Percentiles rank a stretch among this genome's conserved stretches.
Conservation (phyloP, 2,113 vertebrate species). For the Barnardius zonarius region DNA sequence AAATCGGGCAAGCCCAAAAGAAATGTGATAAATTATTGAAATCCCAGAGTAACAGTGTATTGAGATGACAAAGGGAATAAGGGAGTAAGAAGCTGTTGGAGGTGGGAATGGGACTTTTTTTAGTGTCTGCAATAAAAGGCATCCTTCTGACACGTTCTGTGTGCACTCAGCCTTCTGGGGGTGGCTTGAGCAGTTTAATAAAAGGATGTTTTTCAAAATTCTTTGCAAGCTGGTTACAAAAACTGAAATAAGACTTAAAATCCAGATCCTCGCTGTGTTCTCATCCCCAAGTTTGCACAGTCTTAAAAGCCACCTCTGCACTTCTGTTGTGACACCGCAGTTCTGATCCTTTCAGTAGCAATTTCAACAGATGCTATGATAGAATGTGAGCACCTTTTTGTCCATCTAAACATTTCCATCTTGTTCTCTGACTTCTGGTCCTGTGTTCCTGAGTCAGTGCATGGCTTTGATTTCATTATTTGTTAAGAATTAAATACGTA, state of each 20-base stretch:
- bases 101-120: not conserved
- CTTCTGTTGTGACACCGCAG: not conserved
- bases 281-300: not conserved
- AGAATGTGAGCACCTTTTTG: not conserved
- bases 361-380: not conserved
- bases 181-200: not conserved
- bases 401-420: not conserved
- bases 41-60: not conserved
- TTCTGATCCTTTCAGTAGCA: not conserved
- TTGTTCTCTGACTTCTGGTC: not conserved
- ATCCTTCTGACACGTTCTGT: not conserved
- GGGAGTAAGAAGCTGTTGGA: not conserved
- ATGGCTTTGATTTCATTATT: not conserved
- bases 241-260: not conserved
- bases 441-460: not conserved
- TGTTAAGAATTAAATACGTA: not conserved
- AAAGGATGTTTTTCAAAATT: not conserved
- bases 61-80: not conserved
- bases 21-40: not conserved
- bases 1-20: not conserved
- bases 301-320: not conserved
- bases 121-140: not conserved
- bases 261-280: not conserved
- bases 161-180: not conserved
- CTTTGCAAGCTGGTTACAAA: not conserved